Evolutionary conservation across 2,888 invertebrate genomes (phyloP).

Genomic region (Diaphora mendica): DNA sequence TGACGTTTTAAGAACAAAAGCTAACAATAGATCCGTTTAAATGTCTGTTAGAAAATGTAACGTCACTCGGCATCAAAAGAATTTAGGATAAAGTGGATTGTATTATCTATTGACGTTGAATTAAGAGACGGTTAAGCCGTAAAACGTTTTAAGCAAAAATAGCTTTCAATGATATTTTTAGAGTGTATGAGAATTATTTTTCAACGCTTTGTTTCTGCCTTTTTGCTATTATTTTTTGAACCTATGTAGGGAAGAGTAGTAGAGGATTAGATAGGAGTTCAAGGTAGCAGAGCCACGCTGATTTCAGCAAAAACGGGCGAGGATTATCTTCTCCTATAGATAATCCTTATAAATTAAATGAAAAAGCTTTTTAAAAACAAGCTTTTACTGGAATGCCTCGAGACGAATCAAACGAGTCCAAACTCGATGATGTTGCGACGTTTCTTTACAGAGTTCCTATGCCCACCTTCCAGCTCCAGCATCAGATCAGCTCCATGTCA

Average conservation of each 20-base stretch:
- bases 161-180: neutral
- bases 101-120: constrained; percentile 24
- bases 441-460: too few relatives aligned
- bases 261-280: neutral
- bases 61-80: constrained; percentile 21
- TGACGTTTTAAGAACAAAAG: constrained; percentile 36
- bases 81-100: constrained; percentile 25
- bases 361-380: too few relatives aligned
- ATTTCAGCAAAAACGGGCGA: too few relatives aligned
- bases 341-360: too few relatives aligned
- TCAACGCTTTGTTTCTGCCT: neutral
- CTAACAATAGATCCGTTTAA: constrained; percentile 31
- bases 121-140: constrained; percentile 4
- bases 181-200: neutral
- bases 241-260: neutral
- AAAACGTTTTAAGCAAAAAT: neutral
- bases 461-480: too few relatives aligned
- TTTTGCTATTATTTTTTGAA: neutral
- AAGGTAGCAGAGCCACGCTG: too few relatives aligned
- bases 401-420: too few relatives aligned
- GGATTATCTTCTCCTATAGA: too few relatives aligned
- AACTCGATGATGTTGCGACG: too few relatives aligned
- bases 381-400: too few relatives aligned
- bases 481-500: too few relatives aligned
- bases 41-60: constrained; percentile 21